Base-by-base conservation (phyloP, 1,140 invertebrate genomes). In the Eciton burchellii region DNA sequence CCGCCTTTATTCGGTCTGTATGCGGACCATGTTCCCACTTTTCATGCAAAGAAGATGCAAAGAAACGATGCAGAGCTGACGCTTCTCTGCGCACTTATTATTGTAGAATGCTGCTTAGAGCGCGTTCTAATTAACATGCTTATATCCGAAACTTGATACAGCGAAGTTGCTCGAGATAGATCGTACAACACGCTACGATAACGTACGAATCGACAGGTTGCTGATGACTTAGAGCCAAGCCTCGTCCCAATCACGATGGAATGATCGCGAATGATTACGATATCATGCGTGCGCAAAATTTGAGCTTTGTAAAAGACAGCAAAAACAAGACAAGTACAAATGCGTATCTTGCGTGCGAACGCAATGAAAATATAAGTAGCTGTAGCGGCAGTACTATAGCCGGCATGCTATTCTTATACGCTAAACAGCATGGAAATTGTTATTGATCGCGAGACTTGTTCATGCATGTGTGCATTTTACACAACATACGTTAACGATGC, bases 391-490 rank as follows among this genome's bases (percentile, higher is more conserved):
- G 2, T 41, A 21, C 3, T 19, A 62, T 14, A 52, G 26, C 35
- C 74, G 62, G 43, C 24, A 29, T 52, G 56, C 63, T 79, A 79
- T 79, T 79, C 70, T 57, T 79, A 57, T 1, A 79, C 35, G 29
- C 24, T 45, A 57, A 79, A 79, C 49, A 35, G 26, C 52, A 70
- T 77, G 62, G 16, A 68, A 79, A 79, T 79, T 79, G 49, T 56
- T 70, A 79, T 79, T 21, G 74, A 79, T 45, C 21, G 63, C 43
- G 24, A 4, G 19, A 70, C 11, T 70, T 68, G 68, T 70, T 70
- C 21, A 12, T 35, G 49, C 35, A 45, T 29, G n/a, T 56, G 49
- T 68, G 49, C 47, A 24, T 29, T 68, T 79, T 35, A 11, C 35
- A 35, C 74, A 57, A 57, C 35, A 35, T 79, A 54, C 11, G 45